Conservation (phyloP, 2,888 invertebrate genomes). For the Sipha maydis region DNA sequence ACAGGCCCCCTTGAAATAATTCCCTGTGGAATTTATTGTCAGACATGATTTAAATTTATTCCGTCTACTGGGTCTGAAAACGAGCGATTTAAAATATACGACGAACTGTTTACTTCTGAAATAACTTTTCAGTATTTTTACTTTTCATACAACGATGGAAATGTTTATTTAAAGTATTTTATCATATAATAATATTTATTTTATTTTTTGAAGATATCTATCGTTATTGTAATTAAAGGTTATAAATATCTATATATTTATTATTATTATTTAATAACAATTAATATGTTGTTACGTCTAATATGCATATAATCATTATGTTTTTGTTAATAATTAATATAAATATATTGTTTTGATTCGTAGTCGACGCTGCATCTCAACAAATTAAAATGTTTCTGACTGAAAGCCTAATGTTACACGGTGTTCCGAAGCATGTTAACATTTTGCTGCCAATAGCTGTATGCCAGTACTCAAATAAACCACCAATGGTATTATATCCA, state of each 20-base stretch:
- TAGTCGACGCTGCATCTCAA: slow-evolving; percentile 66
- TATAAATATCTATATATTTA: no score
- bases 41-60: slow-evolving; percentile 50
- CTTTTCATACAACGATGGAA: no score
- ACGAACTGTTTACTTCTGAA: slow-evolving; percentile 20
- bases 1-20: slow-evolving; percentile 11
- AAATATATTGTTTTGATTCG: background rate
- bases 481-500: slow-evolving; percentile 79
- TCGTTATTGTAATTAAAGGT: no score
- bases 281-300: background rate
- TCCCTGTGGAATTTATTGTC: slow-evolving; percentile 41
- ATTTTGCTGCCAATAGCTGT: slow-evolving; percentile 78
- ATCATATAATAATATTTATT: no score
- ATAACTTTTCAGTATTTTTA: slow-evolving; percentile 29
- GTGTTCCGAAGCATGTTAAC: slow-evolving; percentile 76
- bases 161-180: no score
- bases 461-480: slow-evolving; percentile 71
- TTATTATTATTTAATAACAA: background rate
- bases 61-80: slow-evolving; percentile 27
- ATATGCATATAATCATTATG: no score
- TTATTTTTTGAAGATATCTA: no score
- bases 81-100: slow-evolving; percentile 29
- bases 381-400: slow-evolving; percentile 78
- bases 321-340: background rate
- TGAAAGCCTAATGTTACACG: slow-evolving; percentile 80